phyloP scores from a whole-genome alignment of 2,113 vertebrate species.

The Nannobrachium achirus region DNA sequence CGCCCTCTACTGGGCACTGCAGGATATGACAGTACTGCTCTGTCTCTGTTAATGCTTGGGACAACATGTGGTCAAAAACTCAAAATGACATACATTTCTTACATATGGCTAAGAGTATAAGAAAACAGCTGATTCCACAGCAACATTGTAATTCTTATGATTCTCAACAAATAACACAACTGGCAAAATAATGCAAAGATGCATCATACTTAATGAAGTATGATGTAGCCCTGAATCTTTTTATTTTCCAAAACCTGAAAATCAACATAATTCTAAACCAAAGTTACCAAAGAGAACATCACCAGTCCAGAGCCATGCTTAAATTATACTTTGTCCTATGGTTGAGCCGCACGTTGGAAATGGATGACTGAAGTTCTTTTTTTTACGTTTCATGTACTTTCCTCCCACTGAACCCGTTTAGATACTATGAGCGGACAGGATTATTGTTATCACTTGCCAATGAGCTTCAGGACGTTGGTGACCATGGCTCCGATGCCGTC shows the following conservation, averaged over 20 bases:
- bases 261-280: background rate
- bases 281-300: background rate
- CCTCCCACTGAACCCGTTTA: no score
- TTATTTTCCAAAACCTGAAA: background rate
- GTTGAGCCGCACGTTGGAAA: no score
- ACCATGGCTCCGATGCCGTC: slow-evolving; percentile 90
- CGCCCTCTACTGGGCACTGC: slow-evolving; percentile 42
- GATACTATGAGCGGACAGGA: background rate
- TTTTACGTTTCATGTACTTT: no score
- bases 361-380: no score
- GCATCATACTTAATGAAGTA: background rate
- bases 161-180: no score
- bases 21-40: background rate
- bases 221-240: background rate
- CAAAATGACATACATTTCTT: no score
- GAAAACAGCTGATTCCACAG: background rate
- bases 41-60: background rate
- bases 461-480: slow-evolving; percentile 80
- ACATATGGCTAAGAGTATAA: no score
- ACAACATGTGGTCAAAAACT: no score
- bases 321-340: no score
- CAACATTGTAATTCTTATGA: background rate
- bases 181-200: no score
- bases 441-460: slow-evolving; percentile 71
- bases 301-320: no score